A percentile compares a stretch with the other conserved stretches of the same genome.
phyloP scores from a whole-genome alignment of 2,888 invertebrate species.

The Zonitis immaculata region DNA sequence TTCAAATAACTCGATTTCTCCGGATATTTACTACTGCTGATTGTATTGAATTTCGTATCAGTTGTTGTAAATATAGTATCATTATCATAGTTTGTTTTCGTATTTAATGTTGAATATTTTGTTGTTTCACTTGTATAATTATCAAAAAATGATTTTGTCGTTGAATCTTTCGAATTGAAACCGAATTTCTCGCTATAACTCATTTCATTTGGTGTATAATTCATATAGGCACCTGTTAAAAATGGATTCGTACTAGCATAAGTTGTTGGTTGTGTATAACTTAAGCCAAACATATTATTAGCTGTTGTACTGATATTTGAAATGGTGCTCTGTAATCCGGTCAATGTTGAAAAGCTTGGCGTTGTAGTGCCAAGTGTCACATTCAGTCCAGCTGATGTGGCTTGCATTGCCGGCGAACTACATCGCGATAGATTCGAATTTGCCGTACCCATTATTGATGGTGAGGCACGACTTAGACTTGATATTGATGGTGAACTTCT shows the following conservation, averaged over 20 bases:
- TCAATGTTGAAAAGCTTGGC: conserved; percentile 42
- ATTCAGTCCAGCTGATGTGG: conserved; percentile 59
- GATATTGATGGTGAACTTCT: conserved; percentile 42
- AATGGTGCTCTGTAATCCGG: conserved; percentile 41
- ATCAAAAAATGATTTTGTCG: conserved; percentile 40
- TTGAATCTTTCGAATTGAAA: conserved; percentile 29
- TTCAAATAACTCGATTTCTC: conserved; percentile 40
- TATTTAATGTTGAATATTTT: conserved; percentile 35
- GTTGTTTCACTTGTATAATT: conserved; percentile 35
- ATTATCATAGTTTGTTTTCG: conserved; percentile 20
- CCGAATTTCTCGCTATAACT: conserved; percentile 41
- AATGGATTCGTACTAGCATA: conserved; percentile 59
- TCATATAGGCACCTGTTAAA: conserved; percentile 50
- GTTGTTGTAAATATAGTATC: conserved; percentile 26
- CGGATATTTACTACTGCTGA: conserved; percentile 36
- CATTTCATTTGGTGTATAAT: conserved; percentile 40
- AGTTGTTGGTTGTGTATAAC: conserved; percentile 39
- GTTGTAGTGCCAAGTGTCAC: conserved; percentile 55
- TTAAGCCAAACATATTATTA: conserved; percentile 37
- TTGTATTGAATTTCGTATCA: conserved; percentile 38
- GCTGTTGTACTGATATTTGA: conserved; percentile 42
- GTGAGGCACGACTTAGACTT: conserved; percentile 49
- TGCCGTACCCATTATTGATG: conserved; percentile 32
- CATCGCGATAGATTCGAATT: conserved; percentile 36
- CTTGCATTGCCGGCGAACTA: conserved; percentile 49